Base-by-base conservation (phyloP, 64 coral and sea anemone genomes). In the Actinia equina region DNA sequence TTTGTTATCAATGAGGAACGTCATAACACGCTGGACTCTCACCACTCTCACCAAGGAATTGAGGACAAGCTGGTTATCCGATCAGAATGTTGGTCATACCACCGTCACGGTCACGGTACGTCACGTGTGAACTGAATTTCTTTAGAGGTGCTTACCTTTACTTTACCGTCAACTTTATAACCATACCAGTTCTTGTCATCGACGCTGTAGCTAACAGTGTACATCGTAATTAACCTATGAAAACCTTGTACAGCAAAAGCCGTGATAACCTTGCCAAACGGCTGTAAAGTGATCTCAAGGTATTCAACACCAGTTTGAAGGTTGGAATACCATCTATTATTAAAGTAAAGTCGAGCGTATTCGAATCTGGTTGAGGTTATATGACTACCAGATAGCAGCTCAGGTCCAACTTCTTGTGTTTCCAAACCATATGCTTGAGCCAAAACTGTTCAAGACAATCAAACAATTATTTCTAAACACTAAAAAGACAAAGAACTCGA, bases 221-320 rank as follows among this genome's bases (percentile, higher is more conserved):
- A 84, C 18, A 53, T 3, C 6, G 52, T 84, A 6, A 52, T 52
- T 4, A 51, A n/a, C 17, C 77, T 13, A 59, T 51, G 14, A 25
- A 19, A 6, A 13, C 82, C 82, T 49, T 84, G 82, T 13, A 84
- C 26, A 25, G 82, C 82, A 27, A 84, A 19, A 84, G 49, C 82
- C 2, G 82, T 84, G 14, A 84, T 56, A 17, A 55, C 51, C 20
- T 55, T 46, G 15, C 82, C 82, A 16, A 44, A 84, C 25, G 82
- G 82, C 2, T 55, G 52, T 14, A 84, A 44, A 59, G 82, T 56
- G n/a, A 84, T 59, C 26, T 52, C 49, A 44, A 84, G 82, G 82
- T 56, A 84, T 59, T 84, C 82, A 26, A 58, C 82, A 30, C 82
- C 82, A 11, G 18, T 65, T 65, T 4, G 18, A 3, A 19, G 3